Base-by-base conservation (phyloP, 2,113 vertebrate genomes). In the Brachyistius frenatus region DNA sequence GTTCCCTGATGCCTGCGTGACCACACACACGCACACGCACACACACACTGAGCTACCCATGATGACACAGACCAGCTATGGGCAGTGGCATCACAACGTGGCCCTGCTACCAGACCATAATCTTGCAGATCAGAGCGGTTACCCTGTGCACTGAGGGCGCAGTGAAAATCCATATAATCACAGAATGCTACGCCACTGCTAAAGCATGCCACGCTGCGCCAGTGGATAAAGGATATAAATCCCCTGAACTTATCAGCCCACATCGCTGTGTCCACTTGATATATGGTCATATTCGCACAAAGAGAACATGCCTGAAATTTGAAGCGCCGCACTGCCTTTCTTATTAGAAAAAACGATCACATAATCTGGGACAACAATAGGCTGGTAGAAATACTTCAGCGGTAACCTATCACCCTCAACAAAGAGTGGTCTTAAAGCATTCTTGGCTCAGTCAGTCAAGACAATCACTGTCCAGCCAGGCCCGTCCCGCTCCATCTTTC, bases 401-500 rank as follows among this genome's bases (percentile, higher is more conserved):
- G 46, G 37, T 64, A 54, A 81, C 69, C 66, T 15, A 39, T 75
- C 79, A 77, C 52, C 67, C 41, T 60, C 68, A 47, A 67, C 53
- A 61, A 61, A 63, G 31, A 84, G 35, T 30, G 77, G 63, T 67
- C 67, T 76, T 73, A 66, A 78, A 80, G 35, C 46, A 49, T 60
- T 81, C 77, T 74, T 41, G 63, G 76, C 69, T 86, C 74, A 78
- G 81, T 90, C 80, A 69, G 83, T 86, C 86, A 85, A 80, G 77
- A 87, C 81, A 73, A 76, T 76, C 81, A 69, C 78, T 77, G 91
- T 85, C 90, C 88, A 77, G 85, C 78, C 78, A 16, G 73, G 86
- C 78, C 88, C 70, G 32, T 86, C 86, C 78, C n/a, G 66, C 65
- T 89, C 88, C 90, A 85, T 89, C 90, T 89, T 81, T 23, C 73